Percentiles rank a stretch among this genome's conserved stretches.
Evolutionary conservation across 2,888 invertebrate species (phyloP).

Genomic region (Tetragonula carbonaria): DNA sequence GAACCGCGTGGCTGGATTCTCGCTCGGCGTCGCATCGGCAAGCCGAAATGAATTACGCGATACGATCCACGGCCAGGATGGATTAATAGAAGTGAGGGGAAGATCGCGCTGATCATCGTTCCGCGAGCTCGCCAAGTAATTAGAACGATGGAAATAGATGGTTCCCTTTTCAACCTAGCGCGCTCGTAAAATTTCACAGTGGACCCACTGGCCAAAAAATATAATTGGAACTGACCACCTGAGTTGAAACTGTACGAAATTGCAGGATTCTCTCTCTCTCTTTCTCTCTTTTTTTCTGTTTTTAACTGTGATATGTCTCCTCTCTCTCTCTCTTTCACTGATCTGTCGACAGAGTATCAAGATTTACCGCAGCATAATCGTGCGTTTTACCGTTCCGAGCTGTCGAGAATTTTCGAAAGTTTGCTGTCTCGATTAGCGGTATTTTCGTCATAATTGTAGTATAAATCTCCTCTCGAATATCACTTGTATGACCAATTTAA

Average conservation of each 20-base stretch:
- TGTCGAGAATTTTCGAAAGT: neutral
- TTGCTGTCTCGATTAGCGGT: neutral
- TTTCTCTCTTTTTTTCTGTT: no score
- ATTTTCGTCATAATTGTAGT: neutral
- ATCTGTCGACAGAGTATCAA: neutral
- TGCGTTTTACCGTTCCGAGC: neutral
- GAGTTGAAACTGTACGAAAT: conserved; percentile 20
- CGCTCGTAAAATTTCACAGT: conserved; percentile 33
- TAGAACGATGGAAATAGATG: conserved; percentile 39
- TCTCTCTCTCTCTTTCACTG: neutral
- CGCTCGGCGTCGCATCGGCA: neutral
- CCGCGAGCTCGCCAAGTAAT: conserved; percentile 28
- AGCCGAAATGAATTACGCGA: conserved; percentile 33
- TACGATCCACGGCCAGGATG: conserved; percentile 7
- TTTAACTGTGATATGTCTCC: no score
- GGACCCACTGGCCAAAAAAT: conserved; percentile 25
- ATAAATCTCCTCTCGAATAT: neutral
- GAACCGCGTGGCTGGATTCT: neutral
- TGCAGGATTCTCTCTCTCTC: neutral
- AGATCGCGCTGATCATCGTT: conserved; percentile 21
- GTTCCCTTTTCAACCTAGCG: neutral
- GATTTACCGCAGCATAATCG: neutral
- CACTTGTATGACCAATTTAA: neutral
- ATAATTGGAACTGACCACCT: conserved; percentile 42
- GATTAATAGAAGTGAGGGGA: conserved; percentile 24